Base-by-base conservation (phyloP, 2,113 vertebrate genomes). In the Macrotis lagotis region DNA sequence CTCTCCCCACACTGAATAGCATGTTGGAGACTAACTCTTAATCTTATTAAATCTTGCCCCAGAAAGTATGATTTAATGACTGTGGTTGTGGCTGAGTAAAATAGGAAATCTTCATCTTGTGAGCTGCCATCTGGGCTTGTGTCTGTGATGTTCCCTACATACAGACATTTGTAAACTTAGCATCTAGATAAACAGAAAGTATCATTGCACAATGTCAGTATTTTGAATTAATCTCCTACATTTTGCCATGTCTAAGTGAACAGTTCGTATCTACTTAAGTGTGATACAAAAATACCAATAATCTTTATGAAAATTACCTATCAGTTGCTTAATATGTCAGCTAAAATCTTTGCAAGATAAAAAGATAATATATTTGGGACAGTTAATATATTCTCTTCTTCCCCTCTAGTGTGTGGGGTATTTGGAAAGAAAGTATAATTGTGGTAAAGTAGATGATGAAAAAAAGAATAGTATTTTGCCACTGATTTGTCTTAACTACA, bases 41-140 rank as follows among this genome's bases (percentile, higher is more conserved):
- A 74, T 74, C 66, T 74, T 44, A 44, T 96, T 90, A 88, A 74
- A n/a, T 92, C 49, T 25, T 55, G 48, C 88, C 53, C 49, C 90
- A 55, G 50, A 96, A 93, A 90, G 51, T 1, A 26, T 7, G n/a
- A 16, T 74, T 74, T 74, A n/a, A n/a, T n/a, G 31, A 3, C 26
- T 28, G 24, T 28, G 3, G 31, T 59, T 28, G 4, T 59, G 59
- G 55, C 55, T 52, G 37, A 44, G 0, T n/a, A 49, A 2, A 2
- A 0, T 91, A 51, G 92, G 53, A 94, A 92, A 88, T 74, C 37
- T 48, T 50, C 37, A 93, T n/a, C 83, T 24, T 28, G 24, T 93
- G 90, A 93, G 51, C 51, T 92, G 48, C 93, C 89, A 37, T 94
- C 88, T 51, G 22, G 48, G 90, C 25, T 59, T 94, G 0, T 89